These are phyloP conservation scores for Apamea anceps DNA, from an alignment of 2,888 invertebrate genomes.

Conservation along the genomic window DNA sequence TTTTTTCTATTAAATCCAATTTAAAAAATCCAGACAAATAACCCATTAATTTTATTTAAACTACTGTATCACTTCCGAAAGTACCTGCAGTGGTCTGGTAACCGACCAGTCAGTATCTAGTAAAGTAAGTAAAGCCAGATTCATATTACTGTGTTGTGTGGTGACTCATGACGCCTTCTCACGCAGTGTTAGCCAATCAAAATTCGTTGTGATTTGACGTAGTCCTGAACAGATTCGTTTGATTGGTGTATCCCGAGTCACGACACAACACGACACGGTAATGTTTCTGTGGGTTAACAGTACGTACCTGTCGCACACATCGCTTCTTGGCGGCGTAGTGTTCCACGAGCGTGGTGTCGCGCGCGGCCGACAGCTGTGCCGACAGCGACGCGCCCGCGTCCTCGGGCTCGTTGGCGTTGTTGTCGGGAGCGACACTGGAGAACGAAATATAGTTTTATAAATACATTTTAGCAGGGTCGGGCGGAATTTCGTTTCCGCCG, in stretches of 20 bases:
- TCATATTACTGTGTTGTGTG: too few species aligned
- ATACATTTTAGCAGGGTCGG: background rate
- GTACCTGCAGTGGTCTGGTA: background rate
- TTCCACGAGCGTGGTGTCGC: constrained; percentile 63
- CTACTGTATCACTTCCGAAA: background rate
- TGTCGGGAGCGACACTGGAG: constrained; percentile 27
- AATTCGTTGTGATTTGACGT: background rate
- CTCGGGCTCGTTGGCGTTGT: background rate
- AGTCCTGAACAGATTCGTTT: background rate
- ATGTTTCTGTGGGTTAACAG: background rate
- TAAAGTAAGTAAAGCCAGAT: background rate
- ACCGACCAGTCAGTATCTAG: background rate
- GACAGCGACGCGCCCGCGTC: constrained; percentile 56
- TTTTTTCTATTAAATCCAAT: background rate
- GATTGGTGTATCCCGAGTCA: background rate
- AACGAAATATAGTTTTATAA: background rate
- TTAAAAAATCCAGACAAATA: background rate
- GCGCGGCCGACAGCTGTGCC: constrained; percentile 69
- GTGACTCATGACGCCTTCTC: background rate
- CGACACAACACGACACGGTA: background rate
- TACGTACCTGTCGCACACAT: constrained; percentile 69
- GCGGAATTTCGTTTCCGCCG: background rate
- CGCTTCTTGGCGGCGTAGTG: constrained; percentile 67
- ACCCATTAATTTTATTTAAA: too few species aligned
- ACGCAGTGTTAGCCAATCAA: background rate